Evolutionary conservation across 2,797 vertebrate genomes (phyloP).

Genomic region (Tragelaphus oryx): DNA sequence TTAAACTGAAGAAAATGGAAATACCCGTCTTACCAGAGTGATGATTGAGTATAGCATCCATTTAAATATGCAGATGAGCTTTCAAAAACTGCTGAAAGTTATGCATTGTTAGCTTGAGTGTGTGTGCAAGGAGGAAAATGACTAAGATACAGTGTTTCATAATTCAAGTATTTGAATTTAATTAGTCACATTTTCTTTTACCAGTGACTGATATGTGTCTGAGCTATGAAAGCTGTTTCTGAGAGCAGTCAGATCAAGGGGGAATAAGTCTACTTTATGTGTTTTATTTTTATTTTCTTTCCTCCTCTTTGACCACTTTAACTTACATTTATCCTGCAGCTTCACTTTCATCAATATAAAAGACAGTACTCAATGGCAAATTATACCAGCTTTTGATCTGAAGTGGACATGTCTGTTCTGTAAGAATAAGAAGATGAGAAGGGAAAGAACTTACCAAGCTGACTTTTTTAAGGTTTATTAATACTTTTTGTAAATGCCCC

Average conservation of each 20-base stretch:
- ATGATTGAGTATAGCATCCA: constrained; percentile 55
- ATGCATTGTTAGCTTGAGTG: constrained; percentile 25
- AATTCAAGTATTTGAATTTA: constrained; percentile 60
- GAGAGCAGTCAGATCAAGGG: background rate
- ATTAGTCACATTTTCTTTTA: constrained; percentile 54
- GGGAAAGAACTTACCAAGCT: background rate
- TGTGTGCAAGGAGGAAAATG: constrained; percentile 16
- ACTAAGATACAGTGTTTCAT: constrained; percentile 51
- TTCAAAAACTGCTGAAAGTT: constrained; percentile 29
- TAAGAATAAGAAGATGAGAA: constrained; percentile 30
- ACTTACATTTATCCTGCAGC: constrained; percentile 33
- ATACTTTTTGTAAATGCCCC: background rate
- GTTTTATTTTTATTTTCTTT: constrained; percentile 42
- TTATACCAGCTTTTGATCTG: constrained; percentile 51
- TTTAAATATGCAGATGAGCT: constrained; percentile 59
- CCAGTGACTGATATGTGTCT: constrained; percentile 40
- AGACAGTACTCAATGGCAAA: constrained; percentile 18
- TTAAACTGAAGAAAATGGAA: constrained; percentile 56
- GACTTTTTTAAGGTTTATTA: background rate
- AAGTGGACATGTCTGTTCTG: background rate
- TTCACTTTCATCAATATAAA: constrained; percentile 43
- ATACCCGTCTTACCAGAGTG: constrained; percentile 21
- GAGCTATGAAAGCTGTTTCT: background rate
- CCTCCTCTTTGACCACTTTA: constrained; percentile 17
- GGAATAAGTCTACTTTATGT: background rate